A percentile compares a stretch with the other conserved stretches of the same genome.
These are phyloP conservation scores for Heterodera schachtii DNA, from an alignment of 1,140 invertebrate species.

Conservation along the genomic window DNA sequence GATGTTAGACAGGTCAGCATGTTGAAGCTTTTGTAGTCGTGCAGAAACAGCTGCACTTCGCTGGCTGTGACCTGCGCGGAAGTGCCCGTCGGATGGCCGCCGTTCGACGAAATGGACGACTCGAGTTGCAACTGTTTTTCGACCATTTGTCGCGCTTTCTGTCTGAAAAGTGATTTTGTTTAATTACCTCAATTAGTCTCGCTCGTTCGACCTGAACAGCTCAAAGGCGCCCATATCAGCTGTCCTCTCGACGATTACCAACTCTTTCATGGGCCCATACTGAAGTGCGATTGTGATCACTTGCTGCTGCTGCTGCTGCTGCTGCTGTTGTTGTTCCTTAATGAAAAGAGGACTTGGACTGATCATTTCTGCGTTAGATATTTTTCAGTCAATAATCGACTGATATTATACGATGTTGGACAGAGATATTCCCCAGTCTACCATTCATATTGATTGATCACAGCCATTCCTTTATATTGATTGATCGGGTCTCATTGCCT, in stretches of 20 bases:
- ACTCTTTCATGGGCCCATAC: constrained; percentile 55
- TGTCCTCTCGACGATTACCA: constrained; percentile 52
- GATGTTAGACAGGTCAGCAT: constrained; percentile 77
- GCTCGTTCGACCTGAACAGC: constrained; percentile 27
- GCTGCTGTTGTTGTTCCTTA: constrained; percentile 23
- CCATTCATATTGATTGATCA: too few relatives aligned
- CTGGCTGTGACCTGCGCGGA: constrained; percentile 2
- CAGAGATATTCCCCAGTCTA: too few relatives aligned
- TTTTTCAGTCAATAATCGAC: too few relatives aligned
- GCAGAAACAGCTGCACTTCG: constrained; percentile 78
- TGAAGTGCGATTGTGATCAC: constrained; percentile 52
- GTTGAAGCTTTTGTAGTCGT: constrained; percentile 89
- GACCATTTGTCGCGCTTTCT: constrained; percentile 52
- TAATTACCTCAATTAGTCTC: neutral
- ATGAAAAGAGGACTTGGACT: neutral
- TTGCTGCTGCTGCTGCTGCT: constrained; percentile 30
- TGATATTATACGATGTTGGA: too few relatives aligned
- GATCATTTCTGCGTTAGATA: too few relatives aligned
- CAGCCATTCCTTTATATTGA: too few relatives aligned
- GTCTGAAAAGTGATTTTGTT: neutral
- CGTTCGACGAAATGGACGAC: constrained; percentile 11
- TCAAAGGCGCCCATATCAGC: constrained; percentile 39
- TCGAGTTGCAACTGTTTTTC: constrained; percentile 43
- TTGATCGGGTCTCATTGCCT: too few relatives aligned
- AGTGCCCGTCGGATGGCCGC: neutral